Evolutionary conservation across 2,888 invertebrate species (phyloP).

Genomic region (Baccha elongata): DNA sequence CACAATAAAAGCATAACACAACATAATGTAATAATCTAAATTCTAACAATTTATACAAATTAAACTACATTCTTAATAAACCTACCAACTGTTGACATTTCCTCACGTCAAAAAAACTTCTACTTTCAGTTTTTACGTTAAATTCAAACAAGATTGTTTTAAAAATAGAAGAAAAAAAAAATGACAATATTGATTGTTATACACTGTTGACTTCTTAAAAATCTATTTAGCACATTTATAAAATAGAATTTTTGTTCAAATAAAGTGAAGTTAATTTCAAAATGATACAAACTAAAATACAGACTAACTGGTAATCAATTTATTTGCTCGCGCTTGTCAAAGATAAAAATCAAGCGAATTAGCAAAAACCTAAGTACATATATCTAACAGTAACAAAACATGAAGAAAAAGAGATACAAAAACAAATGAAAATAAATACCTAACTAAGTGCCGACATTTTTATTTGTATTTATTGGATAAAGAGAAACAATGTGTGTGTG

Average conservation of each 20-base stretch:
- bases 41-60: too few relatives aligned
- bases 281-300: conserved; percentile 31
- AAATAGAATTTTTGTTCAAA: neutral
- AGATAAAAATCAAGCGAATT: conserved; percentile 26
- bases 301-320: conserved; percentile 28
- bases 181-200: conserved; percentile 49
- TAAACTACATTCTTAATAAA: too few relatives aligned
- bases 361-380: neutral
- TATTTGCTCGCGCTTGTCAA: conserved; percentile 2
- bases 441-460: neutral
- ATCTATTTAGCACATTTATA: conserved; percentile 20
- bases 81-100: too few relatives aligned
- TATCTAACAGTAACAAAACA: neutral
- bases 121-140: too few relatives aligned
- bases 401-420: neutral
- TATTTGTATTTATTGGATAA: neutral
- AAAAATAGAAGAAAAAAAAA: neutral
- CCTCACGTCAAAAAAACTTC: too few relatives aligned
- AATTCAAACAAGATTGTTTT: too few relatives aligned
- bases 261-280: conserved; percentile 24
- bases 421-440: neutral
- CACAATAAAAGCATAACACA: too few relatives aligned
- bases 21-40: too few relatives aligned
- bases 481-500: neutral
- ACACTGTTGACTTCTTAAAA: neutral